Percentiles rank a stretch among this genome's conserved stretches.
Conservation (phyloP, 2,113 vertebrate genomes). For the Hemibagrus wyckioides region DNA sequence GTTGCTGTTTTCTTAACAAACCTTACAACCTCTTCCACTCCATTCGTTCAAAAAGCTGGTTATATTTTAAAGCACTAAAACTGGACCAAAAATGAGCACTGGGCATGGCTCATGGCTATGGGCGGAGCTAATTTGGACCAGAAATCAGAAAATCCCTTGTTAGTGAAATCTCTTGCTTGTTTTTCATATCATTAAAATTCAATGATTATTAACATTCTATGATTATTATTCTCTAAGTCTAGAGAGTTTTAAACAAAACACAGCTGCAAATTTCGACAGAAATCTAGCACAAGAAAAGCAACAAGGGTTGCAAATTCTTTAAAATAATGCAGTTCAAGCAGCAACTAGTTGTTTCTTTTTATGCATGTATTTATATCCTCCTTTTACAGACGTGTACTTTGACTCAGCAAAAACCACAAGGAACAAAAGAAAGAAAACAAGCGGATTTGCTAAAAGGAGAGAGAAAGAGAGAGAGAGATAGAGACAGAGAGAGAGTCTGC, state of each 20-base stretch:
- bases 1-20: background rate
- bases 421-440: constrained; percentile 12
- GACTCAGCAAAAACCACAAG: constrained; percentile 33
- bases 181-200: background rate
- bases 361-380: background rate
- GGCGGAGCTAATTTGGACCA: background rate
- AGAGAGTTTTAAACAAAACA: background rate
- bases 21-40: background rate
- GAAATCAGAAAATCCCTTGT: background rate
- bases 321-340: background rate
- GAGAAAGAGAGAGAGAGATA: too few species aligned
- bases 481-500: too few species aligned
- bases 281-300: background rate
- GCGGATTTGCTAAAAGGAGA: background rate
- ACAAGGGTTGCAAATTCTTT: constrained; percentile 16
- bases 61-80: too few species aligned
- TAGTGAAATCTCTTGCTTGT: background rate
- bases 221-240: background rate
- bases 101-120: background rate
- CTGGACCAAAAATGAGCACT: too few species aligned
- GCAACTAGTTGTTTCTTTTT: background rate
- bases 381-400: background rate
- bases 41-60: background rate
- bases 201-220: background rate
- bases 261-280: too few species aligned